A percentile compares a stretch with the other conserved stretches of the same genome.
phyloP scores from a whole-genome alignment of 2,113 vertebrate genomes.

The Athene noctua region DNA sequence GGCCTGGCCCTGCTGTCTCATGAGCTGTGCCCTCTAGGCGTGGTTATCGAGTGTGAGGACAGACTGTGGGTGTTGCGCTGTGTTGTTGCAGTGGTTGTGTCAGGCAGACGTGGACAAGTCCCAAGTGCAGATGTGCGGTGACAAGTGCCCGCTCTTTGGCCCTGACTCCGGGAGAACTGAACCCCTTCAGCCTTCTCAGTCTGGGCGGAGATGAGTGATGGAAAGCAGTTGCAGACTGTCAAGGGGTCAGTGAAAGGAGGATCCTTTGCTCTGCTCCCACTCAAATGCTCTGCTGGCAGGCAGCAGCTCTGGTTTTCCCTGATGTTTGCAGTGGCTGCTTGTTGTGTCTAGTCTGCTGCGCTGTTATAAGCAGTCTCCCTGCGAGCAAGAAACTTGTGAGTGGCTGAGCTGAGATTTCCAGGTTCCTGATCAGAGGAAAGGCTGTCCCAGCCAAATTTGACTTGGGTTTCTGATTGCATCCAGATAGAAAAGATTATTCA shows the following conservation, averaged over 20 bases:
- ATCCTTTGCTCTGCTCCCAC: not conserved
- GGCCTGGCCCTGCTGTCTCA: not conserved
- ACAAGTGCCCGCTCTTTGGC: not conserved
- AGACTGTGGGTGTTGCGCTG: not conserved
- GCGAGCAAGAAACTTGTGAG: not conserved
- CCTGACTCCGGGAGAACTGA: not conserved
- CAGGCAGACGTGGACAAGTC: not conserved
- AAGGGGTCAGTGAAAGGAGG: not conserved
- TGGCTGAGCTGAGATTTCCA: constrained; percentile 3
- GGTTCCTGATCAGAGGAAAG: not conserved
- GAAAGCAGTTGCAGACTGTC: not conserved
- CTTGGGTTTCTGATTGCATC: not conserved
- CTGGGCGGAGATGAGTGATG: not conserved
- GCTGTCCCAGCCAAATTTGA: not conserved
- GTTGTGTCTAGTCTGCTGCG: not conserved
- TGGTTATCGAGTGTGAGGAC: not conserved
- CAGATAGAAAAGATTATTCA: not conserved
- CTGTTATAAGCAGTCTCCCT: not conserved
- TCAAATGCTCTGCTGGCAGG: not conserved
- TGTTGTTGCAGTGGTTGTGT: not conserved
- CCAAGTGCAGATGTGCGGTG: not conserved
- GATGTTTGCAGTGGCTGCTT: not conserved
- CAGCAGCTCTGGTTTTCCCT: not conserved
- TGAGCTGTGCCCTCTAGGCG: not conserved
- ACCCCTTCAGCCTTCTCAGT: not conserved